A percentile compares a stretch with the other conserved stretches of the same genome.
phyloP scores from a whole-genome alignment of 2,888 invertebrate genomes.

The Chesias legatella region DNA sequence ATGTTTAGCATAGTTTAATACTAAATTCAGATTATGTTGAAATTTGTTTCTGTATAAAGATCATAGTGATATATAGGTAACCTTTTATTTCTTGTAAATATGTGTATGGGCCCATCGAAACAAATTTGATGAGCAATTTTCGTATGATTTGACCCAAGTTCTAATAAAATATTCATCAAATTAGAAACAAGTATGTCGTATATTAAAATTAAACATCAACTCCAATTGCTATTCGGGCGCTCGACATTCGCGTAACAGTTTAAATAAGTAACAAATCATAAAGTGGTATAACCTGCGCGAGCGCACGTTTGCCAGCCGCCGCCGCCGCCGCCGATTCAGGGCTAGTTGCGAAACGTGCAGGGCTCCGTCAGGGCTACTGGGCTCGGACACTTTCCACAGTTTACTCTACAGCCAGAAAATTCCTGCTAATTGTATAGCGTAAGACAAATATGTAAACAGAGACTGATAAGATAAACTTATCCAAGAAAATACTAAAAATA shows the following conservation, averaged over 20 bases:
- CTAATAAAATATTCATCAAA: constrained; percentile 2
- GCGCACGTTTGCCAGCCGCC: constrained; percentile 27
- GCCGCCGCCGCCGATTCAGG: constrained; percentile 29
- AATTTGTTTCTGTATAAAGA: too few relatives aligned
- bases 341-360: constrained; percentile 31
- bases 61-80: too few relatives aligned
- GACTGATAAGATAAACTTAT: too few relatives aligned
- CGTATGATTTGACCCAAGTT: too few relatives aligned
- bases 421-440: too few relatives aligned
- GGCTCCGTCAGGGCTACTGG: constrained; percentile 29
- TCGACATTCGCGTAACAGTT: constrained; percentile 18
- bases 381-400: constrained; percentile 6
- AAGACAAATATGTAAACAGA: too few relatives aligned
- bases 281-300: constrained; percentile 28
- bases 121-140: too few relatives aligned
- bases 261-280: constrained; percentile 31
- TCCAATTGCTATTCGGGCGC: constrained; percentile 8
- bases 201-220: constrained; percentile 12
- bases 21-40: too few relatives aligned
- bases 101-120: too few relatives aligned
- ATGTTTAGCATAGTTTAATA: too few relatives aligned
- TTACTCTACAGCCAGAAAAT: not conserved
- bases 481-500: too few relatives aligned
- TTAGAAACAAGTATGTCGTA: constrained; percentile 3
- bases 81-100: too few relatives aligned